Evolutionary conservation across 2,888 invertebrate genomes (phyloP).

Genomic region (Ophion costatus): DNA sequence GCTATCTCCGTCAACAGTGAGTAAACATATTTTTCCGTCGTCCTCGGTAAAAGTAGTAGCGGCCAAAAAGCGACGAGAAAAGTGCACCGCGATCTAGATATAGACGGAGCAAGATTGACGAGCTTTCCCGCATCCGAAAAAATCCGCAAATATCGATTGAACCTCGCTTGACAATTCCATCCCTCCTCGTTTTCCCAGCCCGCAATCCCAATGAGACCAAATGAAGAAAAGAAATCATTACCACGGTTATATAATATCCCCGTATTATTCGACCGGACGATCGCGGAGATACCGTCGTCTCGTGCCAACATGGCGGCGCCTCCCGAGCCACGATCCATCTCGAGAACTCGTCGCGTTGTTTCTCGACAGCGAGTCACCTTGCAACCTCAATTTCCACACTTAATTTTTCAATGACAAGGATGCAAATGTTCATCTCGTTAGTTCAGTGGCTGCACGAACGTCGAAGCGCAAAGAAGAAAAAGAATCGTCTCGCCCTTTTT

Average conservation of each 20-base stretch:
- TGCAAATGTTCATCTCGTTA: background rate
- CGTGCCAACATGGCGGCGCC: conserved; percentile 77
- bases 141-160: background rate
- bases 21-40: conserved; percentile 74
- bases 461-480: background rate
- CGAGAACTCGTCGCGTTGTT: conserved; percentile 19
- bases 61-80: background rate
- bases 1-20: conserved; percentile 85
- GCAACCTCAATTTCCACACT: background rate
- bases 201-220: background rate
- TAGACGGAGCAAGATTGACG: background rate
- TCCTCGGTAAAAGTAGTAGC: background rate
- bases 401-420: background rate
- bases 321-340: conserved; percentile 40
- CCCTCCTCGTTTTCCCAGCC: background rate
- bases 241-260: conserved; percentile 76
- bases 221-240: conserved; percentile 21
- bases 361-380: background rate
- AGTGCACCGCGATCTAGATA: background rate
- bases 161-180: background rate
- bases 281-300: conserved; percentile 58
- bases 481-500: conserved; percentile 6
- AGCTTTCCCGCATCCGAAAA: conserved; percentile 19
- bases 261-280: conserved; percentile 71
- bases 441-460: background rate